Conservation (phyloP, 2,888 invertebrate genomes). For the Tethea ocularis region DNA sequence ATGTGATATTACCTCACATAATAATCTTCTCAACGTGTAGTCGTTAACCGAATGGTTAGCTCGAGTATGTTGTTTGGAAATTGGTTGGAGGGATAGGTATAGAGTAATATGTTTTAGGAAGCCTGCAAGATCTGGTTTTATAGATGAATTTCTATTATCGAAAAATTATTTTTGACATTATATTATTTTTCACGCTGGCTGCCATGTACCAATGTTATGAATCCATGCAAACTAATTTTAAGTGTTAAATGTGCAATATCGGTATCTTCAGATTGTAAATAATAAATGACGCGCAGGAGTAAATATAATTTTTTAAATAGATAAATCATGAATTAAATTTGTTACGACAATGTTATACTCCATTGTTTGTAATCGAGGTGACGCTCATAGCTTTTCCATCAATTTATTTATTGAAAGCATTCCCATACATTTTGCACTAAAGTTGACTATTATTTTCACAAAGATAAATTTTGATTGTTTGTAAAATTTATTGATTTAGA, state of each 20-base stretch:
- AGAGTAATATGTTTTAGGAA: constrained; percentile 15
- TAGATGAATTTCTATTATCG: constrained; percentile 11
- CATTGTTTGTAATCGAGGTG: constrained; percentile 51
- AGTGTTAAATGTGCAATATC: constrained; percentile 81
- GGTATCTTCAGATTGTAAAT: constrained; percentile 68
- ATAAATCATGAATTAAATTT: constrained; percentile 53
- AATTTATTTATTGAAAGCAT: constrained; percentile 76
- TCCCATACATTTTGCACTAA: constrained; percentile 64
- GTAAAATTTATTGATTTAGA: constrained; percentile 71
- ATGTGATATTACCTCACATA: constrained; percentile 71
- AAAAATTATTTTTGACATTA: not conserved
- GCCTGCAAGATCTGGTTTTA: constrained; percentile 25
- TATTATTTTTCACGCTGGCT: constrained; percentile 42
- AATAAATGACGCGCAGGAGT: constrained; percentile 38
- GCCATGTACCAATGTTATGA: constrained; percentile 63
- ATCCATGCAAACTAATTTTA: constrained; percentile 72
- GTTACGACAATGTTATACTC: constrained; percentile 36
- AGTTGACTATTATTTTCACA: constrained; percentile 59
- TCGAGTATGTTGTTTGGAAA: constrained; percentile 4
- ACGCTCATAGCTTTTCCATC: constrained; percentile 59
- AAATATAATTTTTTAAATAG: constrained; percentile 42
- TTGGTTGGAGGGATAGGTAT: constrained; percentile 12
- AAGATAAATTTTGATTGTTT: constrained; percentile 52
- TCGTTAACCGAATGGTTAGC: constrained; percentile 18
- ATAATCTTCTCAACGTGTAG: constrained; percentile 17